Base-by-base conservation (phyloP, 2,797 vertebrate genomes). In the Fratercula arctica region DNA sequence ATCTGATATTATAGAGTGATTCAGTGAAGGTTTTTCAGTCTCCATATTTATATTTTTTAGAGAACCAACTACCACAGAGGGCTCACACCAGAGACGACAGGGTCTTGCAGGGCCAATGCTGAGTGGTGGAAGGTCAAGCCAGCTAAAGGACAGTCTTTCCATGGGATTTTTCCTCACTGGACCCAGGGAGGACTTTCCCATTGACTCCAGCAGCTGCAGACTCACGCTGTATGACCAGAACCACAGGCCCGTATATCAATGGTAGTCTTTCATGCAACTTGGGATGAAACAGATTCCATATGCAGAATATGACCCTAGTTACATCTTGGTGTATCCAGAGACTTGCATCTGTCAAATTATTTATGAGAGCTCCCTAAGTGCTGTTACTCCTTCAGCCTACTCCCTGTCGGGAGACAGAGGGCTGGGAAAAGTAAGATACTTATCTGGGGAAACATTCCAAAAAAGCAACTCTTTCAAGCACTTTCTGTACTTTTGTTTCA, bases 401-500 rank as follows among this genome's bases (percentile, higher is more conserved):
- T 92, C 23, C 16, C 18, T n/a, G 7, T 43, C 23, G 60, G n/a
- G 35, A 45, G 28, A 35, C 0, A 20, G 24, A 82, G 16, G 20
- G 20, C 17, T 68, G 26, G 43, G 15, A 68, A 92, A 83, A 90
- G 24, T 35, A 39, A 85, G n/a, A 33, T 51, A 24, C 31, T 79
- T 92, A 43, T 11, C 37, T 61, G 81, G 21, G 45, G 35, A 90
- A 89, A 77, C 16, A 82, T 35, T 74, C 33, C 25, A 61, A 77
- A 89, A 61, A 63, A 53, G 9, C 20, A 76, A 60, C 41, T 18
- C 15, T 87, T 92, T 87, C n/a, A 41, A 20, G 16, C 11, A 54
- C 84, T 85, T 92, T 83, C 37, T 83, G 35, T 89, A 56, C 83
- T 91, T 95, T 57, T 75, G 23, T 73, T 89, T 89, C 45, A 89